These are phyloP conservation scores for Leptestheria dahalacensis DNA, from an alignment of 1,140 invertebrate genomes.

Conservation along the genomic window DNA sequence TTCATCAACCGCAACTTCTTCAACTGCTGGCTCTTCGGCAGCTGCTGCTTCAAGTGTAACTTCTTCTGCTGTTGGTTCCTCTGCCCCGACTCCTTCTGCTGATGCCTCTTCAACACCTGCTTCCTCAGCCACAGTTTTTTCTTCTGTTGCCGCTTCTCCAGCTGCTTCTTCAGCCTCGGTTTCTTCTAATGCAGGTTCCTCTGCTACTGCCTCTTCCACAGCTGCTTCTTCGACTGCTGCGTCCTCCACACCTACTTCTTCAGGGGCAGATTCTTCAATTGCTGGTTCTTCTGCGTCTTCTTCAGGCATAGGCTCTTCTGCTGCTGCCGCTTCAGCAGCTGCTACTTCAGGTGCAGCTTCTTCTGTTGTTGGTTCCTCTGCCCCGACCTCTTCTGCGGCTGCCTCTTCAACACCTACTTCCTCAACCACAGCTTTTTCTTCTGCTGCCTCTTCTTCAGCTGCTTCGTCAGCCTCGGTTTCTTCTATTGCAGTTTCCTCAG, in stretches of 20 bases:
- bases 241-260: not conserved
- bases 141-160: not conserved
- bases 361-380: not conserved
- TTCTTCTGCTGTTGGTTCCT: not conserved
- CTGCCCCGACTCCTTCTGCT: not conserved
- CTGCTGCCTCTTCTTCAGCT: not conserved
- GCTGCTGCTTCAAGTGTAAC: not conserved
- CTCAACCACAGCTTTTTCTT: not conserved
- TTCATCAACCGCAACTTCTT: not conserved
- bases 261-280: not conserved
- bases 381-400: not conserved
- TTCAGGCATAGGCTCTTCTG: too few relatives aligned
- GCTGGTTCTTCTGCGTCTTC: not conserved
- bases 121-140: not conserved
- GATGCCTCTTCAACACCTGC: not conserved
- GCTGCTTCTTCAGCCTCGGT: not conserved
- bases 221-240: not conserved
- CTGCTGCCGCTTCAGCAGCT: not conserved
- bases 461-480: not conserved
- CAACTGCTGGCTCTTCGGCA: not conserved
- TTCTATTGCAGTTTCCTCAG: not conserved
- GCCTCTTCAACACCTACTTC: not conserved
- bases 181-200: not conserved
- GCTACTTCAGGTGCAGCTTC: not conserved
- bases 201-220: not conserved